Evolutionary conservation across 2,797 vertebrate species (phyloP).

Genomic region (Bovichtus variegatus): DNA sequence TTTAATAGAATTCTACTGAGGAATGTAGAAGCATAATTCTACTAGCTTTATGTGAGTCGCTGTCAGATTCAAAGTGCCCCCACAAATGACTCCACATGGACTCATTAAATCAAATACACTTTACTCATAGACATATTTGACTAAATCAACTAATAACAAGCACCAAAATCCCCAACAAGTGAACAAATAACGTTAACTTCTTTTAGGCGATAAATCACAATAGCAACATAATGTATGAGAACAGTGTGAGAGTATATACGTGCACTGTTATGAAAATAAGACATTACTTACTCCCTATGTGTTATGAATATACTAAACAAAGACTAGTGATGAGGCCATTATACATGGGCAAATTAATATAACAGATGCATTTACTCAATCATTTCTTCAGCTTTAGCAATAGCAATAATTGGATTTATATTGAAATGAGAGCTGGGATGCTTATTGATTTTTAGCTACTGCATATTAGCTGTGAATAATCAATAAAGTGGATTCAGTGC

Average conservation of each 20-base stretch:
- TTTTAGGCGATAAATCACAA: not conserved
- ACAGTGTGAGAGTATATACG: not conserved
- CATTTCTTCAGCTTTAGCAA: conserved; percentile 74
- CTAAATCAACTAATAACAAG: conserved; percentile 11
- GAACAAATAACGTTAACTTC: not conserved
- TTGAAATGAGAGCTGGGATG: conserved; percentile 78
- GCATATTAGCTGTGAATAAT: conserved; percentile 88
- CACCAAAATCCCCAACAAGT: not conserved
- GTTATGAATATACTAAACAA: conserved; percentile 30
- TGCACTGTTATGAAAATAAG: not conserved
- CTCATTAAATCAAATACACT: conserved; percentile 37
- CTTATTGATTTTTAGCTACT: conserved; percentile 83
- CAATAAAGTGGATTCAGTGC: conserved; percentile 79
- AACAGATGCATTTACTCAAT: conserved; percentile 65
- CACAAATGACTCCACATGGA: conserved; percentile 22
- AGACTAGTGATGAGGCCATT: conserved; percentile 44
- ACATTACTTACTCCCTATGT: conserved; percentile 11
- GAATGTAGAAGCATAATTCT: conserved; percentile 67
- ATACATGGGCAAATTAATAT: conserved; percentile 59
- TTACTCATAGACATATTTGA: conserved; percentile 24
- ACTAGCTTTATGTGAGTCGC: conserved; percentile 19
- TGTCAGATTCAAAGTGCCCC: conserved; percentile 28
- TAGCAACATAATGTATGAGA: conserved; percentile 1
- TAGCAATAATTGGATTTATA: conserved; percentile 85
- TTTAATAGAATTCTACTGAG: conserved; percentile 77